These are phyloP conservation scores for Esox niger DNA, from an alignment of 2,113 vertebrate genomes.

Conservation along the genomic window DNA sequence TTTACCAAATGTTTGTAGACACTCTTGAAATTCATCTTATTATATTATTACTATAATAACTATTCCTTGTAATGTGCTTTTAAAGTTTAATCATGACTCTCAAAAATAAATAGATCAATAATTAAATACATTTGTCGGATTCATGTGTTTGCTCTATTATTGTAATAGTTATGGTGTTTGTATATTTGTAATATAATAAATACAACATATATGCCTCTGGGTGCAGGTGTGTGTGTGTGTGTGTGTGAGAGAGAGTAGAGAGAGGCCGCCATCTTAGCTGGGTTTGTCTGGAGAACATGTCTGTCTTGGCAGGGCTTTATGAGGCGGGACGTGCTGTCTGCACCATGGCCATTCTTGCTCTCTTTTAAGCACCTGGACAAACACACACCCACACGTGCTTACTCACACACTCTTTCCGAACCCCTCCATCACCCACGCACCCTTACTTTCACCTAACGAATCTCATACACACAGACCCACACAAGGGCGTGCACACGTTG, in stretches of 20 bases:
- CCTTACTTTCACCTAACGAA: not conserved
- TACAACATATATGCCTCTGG: too few species aligned
- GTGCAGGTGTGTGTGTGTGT: slow-evolving; percentile 11
- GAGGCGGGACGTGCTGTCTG: not conserved
- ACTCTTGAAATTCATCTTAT: too few species aligned
- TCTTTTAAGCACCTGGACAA: not conserved
- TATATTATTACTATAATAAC: too few species aligned
- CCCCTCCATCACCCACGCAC: not conserved
- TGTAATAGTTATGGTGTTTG: too few species aligned
- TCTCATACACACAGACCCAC: slow-evolving; percentile 1
- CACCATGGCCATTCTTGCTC: slow-evolving; percentile 1
- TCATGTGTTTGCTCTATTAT: too few species aligned
- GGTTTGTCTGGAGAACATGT: not conserved
- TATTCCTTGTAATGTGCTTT: too few species aligned
- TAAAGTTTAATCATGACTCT: too few species aligned
- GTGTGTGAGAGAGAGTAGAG: slow-evolving; percentile 8
- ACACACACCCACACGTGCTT: not conserved
- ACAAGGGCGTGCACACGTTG: slow-evolving; percentile 4
- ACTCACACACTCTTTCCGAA: not conserved
- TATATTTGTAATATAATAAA: too few species aligned
- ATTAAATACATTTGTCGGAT: too few species aligned
- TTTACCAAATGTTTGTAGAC: too few species aligned
- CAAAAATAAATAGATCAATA: too few species aligned
- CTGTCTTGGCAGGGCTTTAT: not conserved
- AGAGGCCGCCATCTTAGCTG: slow-evolving; percentile 4